Percentiles rank a stretch among this genome's conserved stretches.
These are phyloP conservation scores for Malurus splendens DNA, from an alignment of 2,797 vertebrate genomes.

Conservation along the genomic window DNA sequence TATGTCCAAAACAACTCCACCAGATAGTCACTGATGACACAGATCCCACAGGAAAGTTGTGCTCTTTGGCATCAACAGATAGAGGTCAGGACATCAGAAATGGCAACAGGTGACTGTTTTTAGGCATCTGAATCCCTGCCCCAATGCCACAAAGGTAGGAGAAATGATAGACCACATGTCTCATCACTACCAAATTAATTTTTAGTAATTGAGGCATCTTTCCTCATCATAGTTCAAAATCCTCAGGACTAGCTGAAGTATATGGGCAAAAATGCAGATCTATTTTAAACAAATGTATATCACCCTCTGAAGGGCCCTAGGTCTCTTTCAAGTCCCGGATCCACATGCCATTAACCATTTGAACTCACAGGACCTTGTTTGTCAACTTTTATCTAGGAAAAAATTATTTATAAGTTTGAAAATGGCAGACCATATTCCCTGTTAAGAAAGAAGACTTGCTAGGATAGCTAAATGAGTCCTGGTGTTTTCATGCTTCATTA, in stretches of 20 bases:
- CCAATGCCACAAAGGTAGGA: background rate
- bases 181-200: background rate
- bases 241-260: background rate
- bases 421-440: background rate
- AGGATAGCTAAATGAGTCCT: background rate
- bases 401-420: background rate
- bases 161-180: background rate
- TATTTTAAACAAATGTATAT: fast-evolving
- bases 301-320: background rate
- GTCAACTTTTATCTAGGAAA: background rate
- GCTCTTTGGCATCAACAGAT: background rate
- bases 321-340: background rate
- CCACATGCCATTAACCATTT: background rate
- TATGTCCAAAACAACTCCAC: background rate
- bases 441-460: background rate
- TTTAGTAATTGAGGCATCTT: background rate
- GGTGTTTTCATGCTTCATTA: background rate
- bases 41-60: background rate
- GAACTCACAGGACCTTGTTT: background rate
- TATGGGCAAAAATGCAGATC: background rate
- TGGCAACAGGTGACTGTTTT: background rate
- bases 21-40: background rate
- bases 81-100: background rate
- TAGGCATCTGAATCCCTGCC: background rate
- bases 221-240: background rate